Conservation (phyloP, 2,888 invertebrate genomes). For the Eupithecia subumbrata region DNA sequence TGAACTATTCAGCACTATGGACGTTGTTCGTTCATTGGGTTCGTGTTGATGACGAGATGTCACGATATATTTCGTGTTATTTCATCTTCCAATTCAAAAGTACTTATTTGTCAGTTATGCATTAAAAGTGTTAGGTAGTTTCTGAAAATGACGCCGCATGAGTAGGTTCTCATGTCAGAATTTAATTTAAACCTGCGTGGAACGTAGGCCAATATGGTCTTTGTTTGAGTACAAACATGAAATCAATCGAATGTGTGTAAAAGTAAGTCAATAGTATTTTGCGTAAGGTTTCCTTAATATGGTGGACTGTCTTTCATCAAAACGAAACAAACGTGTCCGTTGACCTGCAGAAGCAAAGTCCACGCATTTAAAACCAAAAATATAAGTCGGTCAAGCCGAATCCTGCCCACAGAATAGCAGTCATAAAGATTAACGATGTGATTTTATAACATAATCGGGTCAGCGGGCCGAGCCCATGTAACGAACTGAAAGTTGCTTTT, state of each 20-base stretch:
- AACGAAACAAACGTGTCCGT: not conserved
- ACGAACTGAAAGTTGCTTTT: constrained; percentile 35
- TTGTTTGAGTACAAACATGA: not conserved
- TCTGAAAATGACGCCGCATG: not conserved
- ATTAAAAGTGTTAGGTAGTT: not conserved
- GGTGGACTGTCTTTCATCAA: not conserved
- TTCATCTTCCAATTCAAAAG: not conserved
- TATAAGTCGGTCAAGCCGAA: constrained; percentile 14
- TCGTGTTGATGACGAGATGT: no score
- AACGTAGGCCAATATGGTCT: no score
- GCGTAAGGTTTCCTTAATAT: not conserved
- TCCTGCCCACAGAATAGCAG: constrained; percentile 35
- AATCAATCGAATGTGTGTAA: not conserved
- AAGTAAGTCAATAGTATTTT: not conserved
- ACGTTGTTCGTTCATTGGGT: not conserved
- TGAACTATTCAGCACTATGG: not conserved
- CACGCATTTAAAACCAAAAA: constrained; percentile 12
- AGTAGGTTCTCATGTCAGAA: no score
- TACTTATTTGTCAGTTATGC: not conserved
- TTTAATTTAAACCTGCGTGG: no score
- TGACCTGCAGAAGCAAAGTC: not conserved
- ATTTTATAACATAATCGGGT: constrained; percentile 44
- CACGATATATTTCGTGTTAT: not conserved
- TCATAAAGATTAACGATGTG: constrained; percentile 45
- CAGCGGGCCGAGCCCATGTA: constrained; percentile 26